Conservation (phyloP, 1,140 invertebrate species). For the Drosophila ercepeae region DNA sequence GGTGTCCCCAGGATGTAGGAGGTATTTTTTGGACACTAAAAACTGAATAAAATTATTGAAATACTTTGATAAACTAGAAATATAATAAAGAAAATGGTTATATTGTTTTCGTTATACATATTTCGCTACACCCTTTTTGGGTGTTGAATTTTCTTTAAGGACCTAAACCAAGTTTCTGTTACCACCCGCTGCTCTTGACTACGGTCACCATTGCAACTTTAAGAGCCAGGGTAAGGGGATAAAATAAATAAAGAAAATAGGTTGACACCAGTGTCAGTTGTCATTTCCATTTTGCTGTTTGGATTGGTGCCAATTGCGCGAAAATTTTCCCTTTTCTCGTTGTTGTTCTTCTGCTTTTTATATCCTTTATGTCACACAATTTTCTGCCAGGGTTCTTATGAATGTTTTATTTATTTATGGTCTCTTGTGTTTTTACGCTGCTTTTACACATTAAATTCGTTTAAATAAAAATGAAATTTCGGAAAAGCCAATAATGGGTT, state of each 20-base stretch:
- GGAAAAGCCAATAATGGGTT: not conserved
- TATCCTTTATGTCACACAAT: conserved; percentile 44
- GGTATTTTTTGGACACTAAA: not conserved
- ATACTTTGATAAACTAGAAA: too few species aligned
- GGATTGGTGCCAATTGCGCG: conserved; percentile 58
- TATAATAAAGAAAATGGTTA: too few species aligned
- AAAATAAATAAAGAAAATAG: conserved; percentile 36
- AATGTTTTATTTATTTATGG: conserved; percentile 50
- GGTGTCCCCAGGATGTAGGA: conserved; percentile 6
- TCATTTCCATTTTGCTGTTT: conserved; percentile 60
- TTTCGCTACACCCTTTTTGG: conserved; percentile 14
- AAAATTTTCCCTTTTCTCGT: conserved; percentile 25
- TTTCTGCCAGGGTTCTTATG: conserved; percentile 28
- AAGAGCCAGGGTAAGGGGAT: conserved; percentile 23
- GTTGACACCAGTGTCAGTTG: conserved; percentile 69
- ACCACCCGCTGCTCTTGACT: conserved; percentile 35
- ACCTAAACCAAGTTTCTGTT: conserved; percentile 38
- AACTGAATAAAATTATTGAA: too few species aligned
- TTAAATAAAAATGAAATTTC: not conserved
- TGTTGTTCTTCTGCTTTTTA: conserved; percentile 2
- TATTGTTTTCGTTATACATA: too few species aligned
- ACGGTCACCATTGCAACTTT: conserved; percentile 47
- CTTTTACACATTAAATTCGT: not conserved
- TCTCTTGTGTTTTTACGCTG: not conserved
- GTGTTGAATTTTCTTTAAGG: conserved; percentile 43